Conservation (phyloP, 2,113 vertebrate genomes). For the Neolamprologus toae region DNA sequence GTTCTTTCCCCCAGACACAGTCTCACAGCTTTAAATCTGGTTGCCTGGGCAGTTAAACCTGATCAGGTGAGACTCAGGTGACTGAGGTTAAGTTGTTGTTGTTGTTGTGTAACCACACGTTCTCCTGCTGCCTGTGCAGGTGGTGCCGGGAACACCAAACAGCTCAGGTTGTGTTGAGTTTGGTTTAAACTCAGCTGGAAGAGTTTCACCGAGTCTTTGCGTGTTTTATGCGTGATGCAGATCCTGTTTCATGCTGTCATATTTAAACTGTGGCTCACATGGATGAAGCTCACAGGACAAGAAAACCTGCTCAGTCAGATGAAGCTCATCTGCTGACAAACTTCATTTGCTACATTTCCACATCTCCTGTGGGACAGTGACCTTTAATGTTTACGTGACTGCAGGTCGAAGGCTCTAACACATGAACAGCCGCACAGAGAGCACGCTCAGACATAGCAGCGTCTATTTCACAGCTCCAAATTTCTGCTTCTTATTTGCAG, state of each 20-base stretch:
- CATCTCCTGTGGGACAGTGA: not conserved
- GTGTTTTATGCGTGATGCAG: not conserved
- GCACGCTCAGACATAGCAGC: not conserved
- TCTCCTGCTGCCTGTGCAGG: not conserved
- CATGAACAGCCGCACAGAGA: accelerated
- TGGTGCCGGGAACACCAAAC: accelerated
- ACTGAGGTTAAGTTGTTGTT: not conserved
- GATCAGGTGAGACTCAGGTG: not conserved
- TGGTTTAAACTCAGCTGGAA: not conserved
- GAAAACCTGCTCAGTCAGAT: not conserved
- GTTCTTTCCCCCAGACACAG: not conserved
- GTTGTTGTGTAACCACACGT: not conserved
- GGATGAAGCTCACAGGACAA: not conserved
- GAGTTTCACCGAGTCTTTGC: not conserved
- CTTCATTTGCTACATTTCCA: not conserved
- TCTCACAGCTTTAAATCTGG: accelerated
- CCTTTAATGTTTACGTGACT: not conserved
- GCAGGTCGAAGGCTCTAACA: not conserved
- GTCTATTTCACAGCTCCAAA: accelerated
- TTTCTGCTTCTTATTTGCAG: not conserved
- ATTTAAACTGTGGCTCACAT: not conserved
- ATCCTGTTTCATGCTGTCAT: accelerated
- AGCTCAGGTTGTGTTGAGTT: not conserved
- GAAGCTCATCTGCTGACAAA: not conserved
- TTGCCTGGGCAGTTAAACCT: not conserved